Conservation (phyloP, 2,113 vertebrate species). For the Sinocyclocheilus grahami region DNA sequence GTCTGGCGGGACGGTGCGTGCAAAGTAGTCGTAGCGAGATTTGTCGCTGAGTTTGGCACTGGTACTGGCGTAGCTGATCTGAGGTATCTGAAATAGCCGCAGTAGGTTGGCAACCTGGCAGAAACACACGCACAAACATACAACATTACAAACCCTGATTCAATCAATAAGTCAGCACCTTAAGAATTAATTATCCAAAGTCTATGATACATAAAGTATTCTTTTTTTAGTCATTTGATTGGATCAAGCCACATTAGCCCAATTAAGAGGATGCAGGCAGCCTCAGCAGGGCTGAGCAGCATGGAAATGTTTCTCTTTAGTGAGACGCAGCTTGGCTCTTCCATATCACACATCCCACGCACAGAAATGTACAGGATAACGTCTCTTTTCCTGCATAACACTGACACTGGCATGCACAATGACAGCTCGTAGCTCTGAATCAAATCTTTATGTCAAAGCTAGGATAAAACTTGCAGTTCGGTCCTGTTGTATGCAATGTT, state of each 20-base stretch:
- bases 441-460: not conserved
- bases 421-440: not conserved
- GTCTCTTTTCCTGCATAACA: conserved; percentile 26
- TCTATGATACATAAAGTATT: conserved; percentile 29
- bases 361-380: not conserved
- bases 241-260: conserved; percentile 38
- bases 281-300: conserved; percentile 23
- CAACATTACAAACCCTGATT: conserved; percentile 39
- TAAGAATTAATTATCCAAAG: conserved; percentile 36
- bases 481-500: not conserved
- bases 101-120: conserved; percentile 95
- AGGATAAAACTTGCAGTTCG: too few relatives aligned
- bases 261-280: conserved; percentile 27
- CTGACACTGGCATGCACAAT: conserved; percentile 53
- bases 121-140: conserved; percentile 26
- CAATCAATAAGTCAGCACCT: conserved; percentile 30
- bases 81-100: conserved; percentile 96
- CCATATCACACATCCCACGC: conserved; percentile 40
- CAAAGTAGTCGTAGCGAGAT: conserved; percentile 62
- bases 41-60: conserved; percentile 82
- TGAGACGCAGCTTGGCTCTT: conserved; percentile 48
- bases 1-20: conserved; percentile 94
- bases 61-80: conserved; percentile 98
- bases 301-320: conserved; percentile 43
- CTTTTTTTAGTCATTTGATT: conserved; percentile 33